Percentiles rank a stretch among this genome's conserved stretches.
These are phyloP conservation scores for Acomys russatus DNA, from an alignment of 2,797 vertebrate species.

Conservation along the genomic window DNA sequence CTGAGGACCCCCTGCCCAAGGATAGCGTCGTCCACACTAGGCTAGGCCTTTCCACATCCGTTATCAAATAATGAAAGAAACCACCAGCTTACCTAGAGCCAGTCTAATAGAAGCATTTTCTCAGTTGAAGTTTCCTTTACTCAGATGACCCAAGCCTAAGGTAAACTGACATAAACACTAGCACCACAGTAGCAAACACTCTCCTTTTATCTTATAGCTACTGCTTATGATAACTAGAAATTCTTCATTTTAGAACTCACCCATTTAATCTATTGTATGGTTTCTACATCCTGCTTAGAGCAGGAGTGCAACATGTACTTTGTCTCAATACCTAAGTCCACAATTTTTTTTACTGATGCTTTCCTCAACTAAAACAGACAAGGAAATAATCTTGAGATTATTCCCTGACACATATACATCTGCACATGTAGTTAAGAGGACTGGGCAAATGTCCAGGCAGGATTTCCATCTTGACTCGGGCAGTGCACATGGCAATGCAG, in stretches of 20 bases:
- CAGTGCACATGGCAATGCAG: not conserved
- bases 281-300: not conserved
- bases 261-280: not conserved
- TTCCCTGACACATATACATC: not conserved
- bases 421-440: not conserved
- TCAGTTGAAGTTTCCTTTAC: not conserved
- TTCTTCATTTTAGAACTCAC: not conserved
- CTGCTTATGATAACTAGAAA: not conserved
- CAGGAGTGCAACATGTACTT: not conserved
- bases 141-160: too few relatives aligned
- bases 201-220: not conserved
- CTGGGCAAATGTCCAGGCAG: not conserved
- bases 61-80: not conserved
- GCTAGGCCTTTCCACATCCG: not conserved
- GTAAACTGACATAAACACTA: not conserved
- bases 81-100: not conserved
- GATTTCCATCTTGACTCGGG: not conserved
- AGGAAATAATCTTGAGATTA: constrained; percentile 6
- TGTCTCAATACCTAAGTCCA: constrained; percentile 6
- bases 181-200: not conserved
- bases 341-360: not conserved
- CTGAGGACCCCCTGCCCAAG: not conserved
- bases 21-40: too few relatives aligned
- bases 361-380: not conserved
- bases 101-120: not conserved